Evolutionary conservation across 2,113 vertebrate genomes (phyloP).

Genomic region (Illadopsis cleaveri): DNA sequence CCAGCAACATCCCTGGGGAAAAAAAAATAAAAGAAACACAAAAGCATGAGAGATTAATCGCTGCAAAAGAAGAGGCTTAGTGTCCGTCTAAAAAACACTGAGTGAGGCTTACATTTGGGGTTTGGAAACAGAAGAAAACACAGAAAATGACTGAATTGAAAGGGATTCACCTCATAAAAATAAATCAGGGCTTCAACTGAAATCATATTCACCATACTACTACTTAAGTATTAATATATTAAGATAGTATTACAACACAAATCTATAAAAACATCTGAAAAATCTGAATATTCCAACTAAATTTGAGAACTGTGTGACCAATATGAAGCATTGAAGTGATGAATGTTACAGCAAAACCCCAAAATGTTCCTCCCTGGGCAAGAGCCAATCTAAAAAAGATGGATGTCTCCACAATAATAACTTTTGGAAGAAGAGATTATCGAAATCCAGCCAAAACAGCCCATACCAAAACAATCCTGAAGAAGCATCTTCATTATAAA

Average conservation of each 20-base stretch:
- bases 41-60: conserved; percentile 22
- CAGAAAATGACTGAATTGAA: background rate
- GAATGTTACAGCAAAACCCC: background rate
- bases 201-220: background rate
- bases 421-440: background rate
- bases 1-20: conserved; percentile 91
- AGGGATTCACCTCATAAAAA: background rate
- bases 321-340: background rate
- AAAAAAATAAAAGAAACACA: background rate
- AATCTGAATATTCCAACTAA: background rate
- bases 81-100: background rate
- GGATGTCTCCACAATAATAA: background rate
- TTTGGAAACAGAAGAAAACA: background rate
- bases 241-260: background rate
- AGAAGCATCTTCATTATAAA: background rate
- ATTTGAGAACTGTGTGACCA: background rate
- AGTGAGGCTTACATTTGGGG: background rate
- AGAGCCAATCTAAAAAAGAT: background rate
- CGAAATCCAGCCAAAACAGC: background rate
- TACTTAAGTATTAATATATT: background rate
- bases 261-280: background rate
- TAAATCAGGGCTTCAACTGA: background rate
- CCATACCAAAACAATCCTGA: background rate
- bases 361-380: background rate
- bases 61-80: background rate